Conservation (phyloP, 2,888 invertebrate species). For the Campoplex capitator region DNA sequence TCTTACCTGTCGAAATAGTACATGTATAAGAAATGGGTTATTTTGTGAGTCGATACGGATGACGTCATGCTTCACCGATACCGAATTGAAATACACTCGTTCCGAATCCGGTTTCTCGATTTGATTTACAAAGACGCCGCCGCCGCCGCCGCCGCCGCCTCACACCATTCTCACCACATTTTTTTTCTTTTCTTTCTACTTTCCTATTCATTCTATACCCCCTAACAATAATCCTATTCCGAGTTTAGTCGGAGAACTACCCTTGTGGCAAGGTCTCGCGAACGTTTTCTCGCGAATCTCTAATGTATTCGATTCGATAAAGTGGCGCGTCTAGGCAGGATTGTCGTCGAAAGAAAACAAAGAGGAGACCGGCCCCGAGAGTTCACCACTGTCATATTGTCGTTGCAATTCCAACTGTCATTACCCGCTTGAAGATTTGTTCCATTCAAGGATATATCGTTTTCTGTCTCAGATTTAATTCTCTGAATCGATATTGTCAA, state of each 20-base stretch:
- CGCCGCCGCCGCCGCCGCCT: neutral
- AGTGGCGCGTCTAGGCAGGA: constrained; percentile 19
- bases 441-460: neutral
- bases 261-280: neutral
- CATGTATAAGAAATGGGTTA: neutral
- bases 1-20: neutral
- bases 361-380: neutral
- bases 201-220: neutral
- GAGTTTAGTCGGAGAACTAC: constrained; percentile 23
- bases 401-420: constrained; percentile 6
- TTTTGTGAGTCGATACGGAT: neutral
- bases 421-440: neutral
- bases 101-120: constrained; percentile 25
- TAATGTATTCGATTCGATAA: constrained; percentile 51
- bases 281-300: constrained; percentile 41
- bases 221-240: constrained; percentile 15
- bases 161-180: neutral
- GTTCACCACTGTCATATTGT: constrained; percentile 3
- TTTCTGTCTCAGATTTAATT: neutral
- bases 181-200: neutral
- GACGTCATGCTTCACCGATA: constrained; percentile 23
- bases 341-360: neutral
- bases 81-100: constrained; percentile 43
- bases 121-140: constrained; percentile 10
- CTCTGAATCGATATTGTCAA: constrained; percentile 15